These are phyloP conservation scores for Salticus scenicus DNA, from an alignment of 2,888 invertebrate species.

Conservation along the genomic window DNA sequence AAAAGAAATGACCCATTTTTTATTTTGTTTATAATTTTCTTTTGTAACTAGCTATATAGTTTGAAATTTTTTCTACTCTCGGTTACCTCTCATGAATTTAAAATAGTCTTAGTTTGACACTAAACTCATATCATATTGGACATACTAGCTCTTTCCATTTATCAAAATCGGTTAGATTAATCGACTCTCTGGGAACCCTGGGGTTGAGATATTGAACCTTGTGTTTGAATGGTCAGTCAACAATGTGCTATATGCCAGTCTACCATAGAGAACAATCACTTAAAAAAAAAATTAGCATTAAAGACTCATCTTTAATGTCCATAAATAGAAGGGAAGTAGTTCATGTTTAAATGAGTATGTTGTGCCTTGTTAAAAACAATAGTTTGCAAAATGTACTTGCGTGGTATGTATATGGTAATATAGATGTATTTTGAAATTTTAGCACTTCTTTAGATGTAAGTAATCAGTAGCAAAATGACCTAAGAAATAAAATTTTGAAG, in stretches of 20 bases:
- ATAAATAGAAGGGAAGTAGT: neutral
- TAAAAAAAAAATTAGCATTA: neutral
- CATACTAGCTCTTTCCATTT: too few species aligned
- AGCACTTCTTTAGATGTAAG: neutral
- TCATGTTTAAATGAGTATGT: slow-evolving; percentile 25
- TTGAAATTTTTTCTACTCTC: too few species aligned
- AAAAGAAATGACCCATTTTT: too few species aligned
- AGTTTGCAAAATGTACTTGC: slow-evolving; percentile 1
- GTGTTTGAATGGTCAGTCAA: neutral
- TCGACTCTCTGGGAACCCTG: neutral
- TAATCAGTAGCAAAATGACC: too few species aligned
- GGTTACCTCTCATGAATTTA: too few species aligned
- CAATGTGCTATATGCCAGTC: neutral
- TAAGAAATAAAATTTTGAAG: too few species aligned
- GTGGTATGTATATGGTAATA: neutral
- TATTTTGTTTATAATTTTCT: too few species aligned
- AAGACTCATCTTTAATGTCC: neutral
- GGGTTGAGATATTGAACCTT: neutral
- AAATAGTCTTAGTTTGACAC: too few species aligned
- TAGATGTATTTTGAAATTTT: neutral
- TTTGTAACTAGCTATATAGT: too few species aligned
- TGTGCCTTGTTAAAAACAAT: slow-evolving; percentile 60
- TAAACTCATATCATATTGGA: too few species aligned
- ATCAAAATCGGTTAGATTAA: too few species aligned
- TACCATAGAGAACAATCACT: neutral